Evolutionary conservation across 1,140 invertebrate species (phyloP).

Genomic region (Drosophila orosa): DNA sequence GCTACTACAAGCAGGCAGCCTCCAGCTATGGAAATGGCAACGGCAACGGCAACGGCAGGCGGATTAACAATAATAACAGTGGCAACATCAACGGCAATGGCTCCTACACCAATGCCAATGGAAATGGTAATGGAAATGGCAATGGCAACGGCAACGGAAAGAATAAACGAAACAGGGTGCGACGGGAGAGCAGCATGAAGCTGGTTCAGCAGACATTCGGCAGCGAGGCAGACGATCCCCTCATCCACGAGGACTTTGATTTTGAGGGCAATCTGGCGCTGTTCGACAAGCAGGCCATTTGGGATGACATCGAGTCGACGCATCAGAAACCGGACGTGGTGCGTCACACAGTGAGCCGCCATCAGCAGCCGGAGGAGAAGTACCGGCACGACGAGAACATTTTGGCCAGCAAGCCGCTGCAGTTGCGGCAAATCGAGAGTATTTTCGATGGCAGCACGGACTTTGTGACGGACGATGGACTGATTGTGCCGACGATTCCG

Average conservation of each 20-base stretch:
- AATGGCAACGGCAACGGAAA: slow-evolving; percentile 58
- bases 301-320: slow-evolving; percentile 88
- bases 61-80: slow-evolving; percentile 43
- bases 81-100: slow-evolving; percentile 52
- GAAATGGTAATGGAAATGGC: slow-evolving; percentile 51
- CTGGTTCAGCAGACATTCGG: slow-evolving; percentile 71
- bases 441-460: slow-evolving; percentile 87
- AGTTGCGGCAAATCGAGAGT: slow-evolving; percentile 88
- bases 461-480: slow-evolving; percentile 92
- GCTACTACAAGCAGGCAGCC: slow-evolving; percentile 46
- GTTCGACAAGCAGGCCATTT: slow-evolving; percentile 93
- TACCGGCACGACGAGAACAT: slow-evolving; percentile 94
- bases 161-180: slow-evolving; percentile 61
- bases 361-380: slow-evolving; percentile 75
- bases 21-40: slow-evolving; percentile 51
- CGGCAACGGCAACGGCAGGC: slow-evolving; percentile 35
- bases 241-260: slow-evolving; percentile 92
- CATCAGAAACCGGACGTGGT: slow-evolving; percentile 88
- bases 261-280: slow-evolving; percentile 96
- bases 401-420: slow-evolving; percentile 87
- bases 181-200: slow-evolving; percentile 69
- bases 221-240: slow-evolving; percentile 84
- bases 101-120: slow-evolving; percentile 47
- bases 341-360: slow-evolving; percentile 51
- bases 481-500: slow-evolving; percentile 91